Percentiles rank a stretch among this genome's conserved stretches.
phyloP scores from a whole-genome alignment of 2,113 vertebrate species.

The Crotalus horridus region DNA sequence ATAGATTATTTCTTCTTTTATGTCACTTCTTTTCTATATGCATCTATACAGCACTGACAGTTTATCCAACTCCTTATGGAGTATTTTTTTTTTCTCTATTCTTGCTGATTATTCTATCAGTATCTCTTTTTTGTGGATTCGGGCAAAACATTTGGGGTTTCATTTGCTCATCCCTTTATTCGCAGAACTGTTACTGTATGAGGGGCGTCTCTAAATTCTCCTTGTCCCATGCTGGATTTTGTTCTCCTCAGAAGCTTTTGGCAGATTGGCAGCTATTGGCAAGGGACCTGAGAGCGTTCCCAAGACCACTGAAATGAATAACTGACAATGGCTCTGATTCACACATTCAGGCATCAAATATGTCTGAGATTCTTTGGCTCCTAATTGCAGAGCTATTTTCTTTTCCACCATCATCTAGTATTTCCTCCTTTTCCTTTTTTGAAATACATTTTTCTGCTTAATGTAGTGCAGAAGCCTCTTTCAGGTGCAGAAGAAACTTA shows the following conservation, averaged over 20 bases:
- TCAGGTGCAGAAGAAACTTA: conserved; percentile 19
- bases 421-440: neutral
- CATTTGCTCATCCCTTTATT: neutral
- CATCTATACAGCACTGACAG: neutral
- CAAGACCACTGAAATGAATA: conserved; percentile 57
- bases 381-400: neutral
- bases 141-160: neutral
- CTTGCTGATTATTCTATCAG: neutral
- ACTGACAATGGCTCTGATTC: conserved; percentile 52
- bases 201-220: neutral
- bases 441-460: neutral
- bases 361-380: neutral
- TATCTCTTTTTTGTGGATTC: neutral
- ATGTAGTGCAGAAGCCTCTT: conserved; percentile 1
- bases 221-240: neutral
- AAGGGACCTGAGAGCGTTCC: conserved; percentile 38
- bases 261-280: conserved; percentile 48
- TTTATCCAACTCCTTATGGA: neutral
- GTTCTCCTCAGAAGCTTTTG: conserved; percentile 11
- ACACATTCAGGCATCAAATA: conserved; percentile 11
- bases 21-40: neutral
- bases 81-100: neutral
- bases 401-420: neutral
- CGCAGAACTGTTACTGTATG: neutral
- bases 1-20: neutral